phyloP scores from a whole-genome alignment of 2,888 invertebrate genomes.

The Silvanus unidentatus region DNA sequence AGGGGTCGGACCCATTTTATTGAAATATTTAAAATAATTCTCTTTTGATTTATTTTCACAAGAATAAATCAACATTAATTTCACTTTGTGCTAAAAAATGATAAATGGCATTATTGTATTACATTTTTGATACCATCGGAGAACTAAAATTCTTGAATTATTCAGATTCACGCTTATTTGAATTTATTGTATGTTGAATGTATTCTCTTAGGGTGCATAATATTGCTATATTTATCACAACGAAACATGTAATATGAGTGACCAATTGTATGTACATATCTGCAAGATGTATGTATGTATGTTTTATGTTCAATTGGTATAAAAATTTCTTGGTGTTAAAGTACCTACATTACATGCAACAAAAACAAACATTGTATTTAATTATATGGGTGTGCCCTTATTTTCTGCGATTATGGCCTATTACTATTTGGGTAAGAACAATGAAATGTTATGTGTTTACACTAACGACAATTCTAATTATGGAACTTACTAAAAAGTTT shows the following conservation, averaged over 20 bases:
- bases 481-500: too few species aligned
- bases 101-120: background rate
- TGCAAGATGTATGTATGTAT: background rate
- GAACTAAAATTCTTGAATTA: conserved; percentile 3
- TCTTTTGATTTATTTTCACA: too few species aligned
- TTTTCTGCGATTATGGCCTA: too few species aligned
- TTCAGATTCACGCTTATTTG: conserved; percentile 7
- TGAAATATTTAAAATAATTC: too few species aligned
- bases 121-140: background rate
- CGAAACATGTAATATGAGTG: conserved; percentile 2
- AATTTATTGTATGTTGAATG: conserved; percentile 3
- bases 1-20: too few species aligned
- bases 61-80: conserved; percentile 1
- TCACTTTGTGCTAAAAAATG: background rate
- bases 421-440: too few species aligned
- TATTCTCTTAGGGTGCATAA: conserved; percentile 5
- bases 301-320: background rate
- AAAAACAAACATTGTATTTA: too few species aligned
- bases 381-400: too few species aligned
- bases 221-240: conserved; percentile 1
- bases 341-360: background rate
- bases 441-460: too few species aligned
- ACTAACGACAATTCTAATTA: too few species aligned
- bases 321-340: background rate
- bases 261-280: background rate